phyloP scores from a whole-genome alignment of 2,888 invertebrate genomes.

The Hypena proboscidalis region DNA sequence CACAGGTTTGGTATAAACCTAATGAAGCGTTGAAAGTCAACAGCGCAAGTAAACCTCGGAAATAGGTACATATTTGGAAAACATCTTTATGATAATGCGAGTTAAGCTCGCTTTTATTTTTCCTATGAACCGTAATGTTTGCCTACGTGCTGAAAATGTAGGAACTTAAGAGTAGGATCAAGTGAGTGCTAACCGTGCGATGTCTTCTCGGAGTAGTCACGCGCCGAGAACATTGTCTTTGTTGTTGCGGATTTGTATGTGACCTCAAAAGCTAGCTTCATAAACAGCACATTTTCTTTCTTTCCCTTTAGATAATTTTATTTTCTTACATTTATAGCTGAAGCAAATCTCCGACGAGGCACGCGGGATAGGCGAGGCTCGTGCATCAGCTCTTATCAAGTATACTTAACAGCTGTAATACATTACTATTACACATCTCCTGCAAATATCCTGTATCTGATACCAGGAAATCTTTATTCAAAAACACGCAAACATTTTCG shows the following conservation, averaged over 20 bases:
- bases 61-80: slow-evolving; percentile 65
- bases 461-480: not conserved
- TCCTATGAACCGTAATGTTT: slow-evolving; percentile 42
- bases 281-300: not conserved
- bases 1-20: slow-evolving; percentile 62
- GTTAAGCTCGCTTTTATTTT: slow-evolving; percentile 50
- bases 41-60: slow-evolving; percentile 52
- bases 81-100: slow-evolving; percentile 57
- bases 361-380: no score
- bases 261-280: slow-evolving; percentile 20
- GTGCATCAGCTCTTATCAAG: not conserved
- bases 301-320: not conserved
- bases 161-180: slow-evolving; percentile 30
- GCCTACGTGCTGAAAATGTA: slow-evolving; percentile 33
- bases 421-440: not conserved
- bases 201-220: slow-evolving; percentile 32
- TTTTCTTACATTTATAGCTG: no score
- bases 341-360: not conserved
- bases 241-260: slow-evolving; percentile 21
- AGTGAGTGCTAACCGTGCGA: slow-evolving; percentile 29
- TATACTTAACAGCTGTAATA: not conserved
- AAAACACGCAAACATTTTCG: slow-evolving; percentile 8
- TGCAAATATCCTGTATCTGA: not conserved
- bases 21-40: slow-evolving; percentile 71
- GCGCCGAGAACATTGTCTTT: slow-evolving; percentile 26